phyloP scores from a whole-genome alignment of 2,113 vertebrate species.

The Poeciliopsis retropinna region DNA sequence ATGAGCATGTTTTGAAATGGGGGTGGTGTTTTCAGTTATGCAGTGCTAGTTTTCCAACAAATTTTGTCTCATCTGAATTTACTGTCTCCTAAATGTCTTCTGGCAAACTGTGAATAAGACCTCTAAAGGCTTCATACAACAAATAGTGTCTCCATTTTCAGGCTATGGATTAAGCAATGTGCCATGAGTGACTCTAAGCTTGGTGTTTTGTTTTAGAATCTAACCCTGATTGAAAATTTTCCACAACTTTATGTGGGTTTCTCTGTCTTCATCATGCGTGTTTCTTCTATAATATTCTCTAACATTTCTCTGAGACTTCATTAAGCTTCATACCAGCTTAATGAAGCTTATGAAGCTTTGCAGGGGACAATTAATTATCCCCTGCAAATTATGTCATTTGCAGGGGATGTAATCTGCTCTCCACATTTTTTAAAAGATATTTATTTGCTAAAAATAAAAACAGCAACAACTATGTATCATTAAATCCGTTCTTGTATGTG shows the following conservation, averaged over 20 bases:
- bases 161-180: too few species aligned
- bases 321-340: background rate
- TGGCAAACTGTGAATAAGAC: background rate
- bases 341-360: too few species aligned
- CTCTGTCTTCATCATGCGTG: background rate
- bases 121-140: background rate
- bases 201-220: too few species aligned
- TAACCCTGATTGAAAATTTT: too few species aligned
- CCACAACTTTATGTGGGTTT: too few species aligned
- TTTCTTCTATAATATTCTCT: too few species aligned
- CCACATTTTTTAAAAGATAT: too few species aligned
- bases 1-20: background rate
- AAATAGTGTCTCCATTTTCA: background rate
- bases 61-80: background rate
- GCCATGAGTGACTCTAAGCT: too few species aligned
- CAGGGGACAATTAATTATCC: too few species aligned
- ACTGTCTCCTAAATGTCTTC: background rate
- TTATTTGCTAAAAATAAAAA: too few species aligned
- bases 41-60: background rate
- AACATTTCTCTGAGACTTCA: background rate
- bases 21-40: background rate
- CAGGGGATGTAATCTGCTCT: background rate
- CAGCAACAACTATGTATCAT: too few species aligned
- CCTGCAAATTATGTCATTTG: background rate
- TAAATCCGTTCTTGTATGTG: too few species aligned